These are phyloP conservation scores for Drosophila albomicans DNA, from an alignment of 1,140 invertebrate genomes.

Conservation along the genomic window DNA sequence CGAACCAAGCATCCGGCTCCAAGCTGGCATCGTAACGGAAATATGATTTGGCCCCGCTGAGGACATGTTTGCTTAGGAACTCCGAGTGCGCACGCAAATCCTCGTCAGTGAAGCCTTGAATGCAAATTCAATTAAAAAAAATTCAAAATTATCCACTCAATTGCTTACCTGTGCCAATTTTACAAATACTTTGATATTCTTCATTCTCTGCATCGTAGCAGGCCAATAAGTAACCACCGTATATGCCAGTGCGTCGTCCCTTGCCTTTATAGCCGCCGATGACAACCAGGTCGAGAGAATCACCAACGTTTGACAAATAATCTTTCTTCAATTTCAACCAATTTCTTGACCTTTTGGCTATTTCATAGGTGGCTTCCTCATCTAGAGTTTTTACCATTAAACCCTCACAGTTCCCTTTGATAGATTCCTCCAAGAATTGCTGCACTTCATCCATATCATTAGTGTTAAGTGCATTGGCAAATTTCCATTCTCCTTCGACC, in stretches of 20 bases:
- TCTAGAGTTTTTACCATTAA: constrained; percentile 99
- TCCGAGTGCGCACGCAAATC: constrained; percentile 92
- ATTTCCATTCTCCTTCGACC: constrained; percentile 93
- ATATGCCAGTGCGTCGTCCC: constrained; percentile 97
- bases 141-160: neutral
- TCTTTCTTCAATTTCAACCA: constrained; percentile 99
- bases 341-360: constrained; percentile 98
- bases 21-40: constrained; percentile 92
- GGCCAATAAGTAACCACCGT: constrained; percentile 98
- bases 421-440: constrained; percentile 97
- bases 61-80: constrained; percentile 92
- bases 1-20: constrained; percentile 98
- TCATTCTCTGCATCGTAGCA: constrained; percentile 97
- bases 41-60: constrained; percentile 92
- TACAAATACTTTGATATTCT: constrained; percentile 93
- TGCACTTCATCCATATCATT: constrained; percentile 96
- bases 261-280: constrained; percentile 97
- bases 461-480: constrained; percentile 94
- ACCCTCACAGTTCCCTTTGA: constrained; percentile 98
- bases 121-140: neutral
- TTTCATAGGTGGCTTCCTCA: constrained; percentile 98
- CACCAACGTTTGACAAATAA: constrained; percentile 97
- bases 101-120: constrained; percentile 93
- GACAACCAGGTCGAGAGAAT: constrained; percentile 97
- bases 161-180: constrained; percentile 95